A percentile compares a stretch with the other conserved stretches of the same genome.
Conservation (phyloP, 2,113 vertebrate genomes). For the Emydura subglobosa region DNA sequence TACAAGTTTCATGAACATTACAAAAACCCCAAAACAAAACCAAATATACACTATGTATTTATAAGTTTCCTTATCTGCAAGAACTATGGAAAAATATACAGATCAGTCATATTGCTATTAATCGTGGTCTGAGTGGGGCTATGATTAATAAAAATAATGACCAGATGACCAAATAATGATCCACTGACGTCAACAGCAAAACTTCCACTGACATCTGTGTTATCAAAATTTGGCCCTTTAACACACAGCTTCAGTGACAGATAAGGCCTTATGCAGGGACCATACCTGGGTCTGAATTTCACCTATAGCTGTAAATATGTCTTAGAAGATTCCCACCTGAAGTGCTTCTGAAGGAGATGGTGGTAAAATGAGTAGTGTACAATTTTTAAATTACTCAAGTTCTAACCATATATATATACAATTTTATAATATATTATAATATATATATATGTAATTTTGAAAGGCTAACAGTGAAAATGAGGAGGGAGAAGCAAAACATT, state of each 20-base stretch:
- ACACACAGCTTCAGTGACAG: background rate
- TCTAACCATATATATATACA: background rate
- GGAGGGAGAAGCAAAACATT: slow-evolving; percentile 72
- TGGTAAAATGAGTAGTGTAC: background rate
- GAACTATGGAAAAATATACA: background rate
- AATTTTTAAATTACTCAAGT: slow-evolving; percentile 51
- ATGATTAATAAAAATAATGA: background rate
- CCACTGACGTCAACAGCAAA: background rate
- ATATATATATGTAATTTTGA: slow-evolving; percentile 53
- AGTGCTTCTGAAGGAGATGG: background rate
- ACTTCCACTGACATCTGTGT: background rate
- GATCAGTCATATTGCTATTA: background rate
- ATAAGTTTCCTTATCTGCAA: background rate
- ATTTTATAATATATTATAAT: background rate
- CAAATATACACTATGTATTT: background rate
- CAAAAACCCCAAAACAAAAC: background rate
- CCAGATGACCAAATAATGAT: background rate
- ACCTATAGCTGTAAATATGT: background rate
- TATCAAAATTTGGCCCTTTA: background rate
- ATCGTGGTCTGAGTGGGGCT: background rate
- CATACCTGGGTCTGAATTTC: background rate
- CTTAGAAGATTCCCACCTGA: background rate
- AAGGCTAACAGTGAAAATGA: slow-evolving; percentile 67
- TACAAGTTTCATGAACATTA: slow-evolving; percentile 19
- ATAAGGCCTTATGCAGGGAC: background rate